Evolutionary conservation across 2,797 vertebrate species (phyloP).

Genomic region (Gadopsis marmoratus): DNA sequence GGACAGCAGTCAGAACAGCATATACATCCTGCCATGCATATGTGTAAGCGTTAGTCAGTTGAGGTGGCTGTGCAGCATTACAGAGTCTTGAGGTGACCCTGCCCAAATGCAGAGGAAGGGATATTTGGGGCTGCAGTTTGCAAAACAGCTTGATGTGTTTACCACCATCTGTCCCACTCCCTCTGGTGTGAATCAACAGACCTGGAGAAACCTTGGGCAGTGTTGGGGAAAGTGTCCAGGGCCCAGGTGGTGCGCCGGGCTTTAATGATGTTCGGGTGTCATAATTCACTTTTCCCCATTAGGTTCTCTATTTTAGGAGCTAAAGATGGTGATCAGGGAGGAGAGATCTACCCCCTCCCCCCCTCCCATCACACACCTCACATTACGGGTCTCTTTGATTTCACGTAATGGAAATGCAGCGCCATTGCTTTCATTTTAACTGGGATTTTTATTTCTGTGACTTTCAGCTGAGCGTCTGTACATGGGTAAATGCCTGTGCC

Average conservation of each 20-base stretch:
- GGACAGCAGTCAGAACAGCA: background rate
- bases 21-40: background rate
- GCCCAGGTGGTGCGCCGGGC: constrained; percentile 59
- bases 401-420: constrained; percentile 8
- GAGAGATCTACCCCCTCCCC: constrained; percentile 23
- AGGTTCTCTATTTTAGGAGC: constrained; percentile 32
- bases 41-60: background rate
- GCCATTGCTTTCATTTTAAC: constrained; percentile 1
- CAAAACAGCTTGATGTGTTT: constrained; percentile 71
- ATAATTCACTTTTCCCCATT: constrained; percentile 53
- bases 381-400: constrained; percentile 30
- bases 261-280: constrained; percentile 66
- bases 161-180: constrained; percentile 71
- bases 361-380: constrained; percentile 30
- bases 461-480: constrained; percentile 1
- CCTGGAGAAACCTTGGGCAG: constrained; percentile 58
- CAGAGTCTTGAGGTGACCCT: constrained; percentile 51
- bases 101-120: constrained; percentile 19
- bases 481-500: background rate
- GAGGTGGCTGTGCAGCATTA: background rate
- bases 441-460: background rate
- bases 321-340: constrained; percentile 40
- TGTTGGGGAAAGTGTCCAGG: constrained; percentile 38
- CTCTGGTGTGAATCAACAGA: constrained; percentile 61
- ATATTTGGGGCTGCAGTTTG: constrained; percentile 39